These are phyloP conservation scores for Echinarachnius parma DNA, from an alignment of 53 echinoderm and acorn worm genomes.

Conservation along the genomic window DNA sequence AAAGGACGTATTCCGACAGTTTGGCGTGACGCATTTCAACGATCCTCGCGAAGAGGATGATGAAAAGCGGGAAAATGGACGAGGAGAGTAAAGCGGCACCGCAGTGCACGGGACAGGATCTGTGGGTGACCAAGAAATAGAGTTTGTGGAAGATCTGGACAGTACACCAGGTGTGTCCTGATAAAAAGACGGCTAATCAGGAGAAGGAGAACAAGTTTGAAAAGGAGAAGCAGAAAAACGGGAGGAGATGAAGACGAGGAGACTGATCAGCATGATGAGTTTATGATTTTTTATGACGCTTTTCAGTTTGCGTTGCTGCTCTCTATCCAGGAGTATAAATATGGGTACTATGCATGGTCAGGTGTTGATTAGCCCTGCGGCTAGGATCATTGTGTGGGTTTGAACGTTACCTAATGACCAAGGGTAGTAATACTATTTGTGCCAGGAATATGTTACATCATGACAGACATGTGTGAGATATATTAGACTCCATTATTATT, in stretches of 20 bases:
- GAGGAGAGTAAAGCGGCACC: not conserved
- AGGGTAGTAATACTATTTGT: too few species aligned
- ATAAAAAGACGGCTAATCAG: not conserved
- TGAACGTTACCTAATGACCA: too few species aligned
- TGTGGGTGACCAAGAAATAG: not conserved
- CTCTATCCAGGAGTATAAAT: too few species aligned
- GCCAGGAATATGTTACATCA: too few species aligned
- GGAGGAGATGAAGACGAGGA: not conserved
- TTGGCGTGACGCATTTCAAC: slow-evolving; percentile 10
- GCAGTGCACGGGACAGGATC: not conserved
- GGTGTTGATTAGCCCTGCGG: too few species aligned
- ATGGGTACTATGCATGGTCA: too few species aligned
- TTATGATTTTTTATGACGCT: slow-evolving; percentile 9
- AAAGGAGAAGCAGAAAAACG: not conserved
- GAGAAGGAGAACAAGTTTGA: not conserved
- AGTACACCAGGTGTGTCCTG: not conserved
- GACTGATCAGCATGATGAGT: slow-evolving; percentile 16
- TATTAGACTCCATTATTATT: too few species aligned
- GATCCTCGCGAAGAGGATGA: not conserved
- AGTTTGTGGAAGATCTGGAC: slow-evolving; percentile 16
- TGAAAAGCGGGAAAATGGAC: not conserved
- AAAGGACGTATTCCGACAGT: slow-evolving; percentile 13
- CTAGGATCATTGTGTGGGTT: too few species aligned
- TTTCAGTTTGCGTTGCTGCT: too few species aligned
- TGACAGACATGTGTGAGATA: too few species aligned